Conservation (phyloP, 1,140 invertebrate species). For the Phocides pigmalion region DNA sequence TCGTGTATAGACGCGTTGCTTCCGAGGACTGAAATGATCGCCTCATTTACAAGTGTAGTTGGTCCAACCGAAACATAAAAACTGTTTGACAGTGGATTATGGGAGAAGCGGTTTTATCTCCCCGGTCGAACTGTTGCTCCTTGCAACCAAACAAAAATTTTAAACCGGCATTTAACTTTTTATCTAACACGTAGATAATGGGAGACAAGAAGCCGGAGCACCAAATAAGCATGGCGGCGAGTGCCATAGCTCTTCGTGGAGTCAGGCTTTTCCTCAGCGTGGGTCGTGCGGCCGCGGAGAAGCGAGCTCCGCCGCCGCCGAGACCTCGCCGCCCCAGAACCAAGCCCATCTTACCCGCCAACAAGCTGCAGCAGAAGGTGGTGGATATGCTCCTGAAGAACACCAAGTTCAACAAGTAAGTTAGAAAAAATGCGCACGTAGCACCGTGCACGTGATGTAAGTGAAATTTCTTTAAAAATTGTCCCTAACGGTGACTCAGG, state of each 20-base stretch:
- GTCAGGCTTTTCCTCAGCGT: slow-evolving; percentile 62
- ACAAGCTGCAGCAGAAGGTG: slow-evolving; percentile 52
- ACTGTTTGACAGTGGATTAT: too few relatives aligned
- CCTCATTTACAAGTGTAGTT: too few relatives aligned
- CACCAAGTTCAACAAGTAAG: slow-evolving; percentile 68
- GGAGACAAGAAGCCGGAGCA: slow-evolving; percentile 44
- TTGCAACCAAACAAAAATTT: too few relatives aligned
- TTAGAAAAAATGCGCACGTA: slow-evolving; percentile 2
- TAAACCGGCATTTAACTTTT: too few relatives aligned
- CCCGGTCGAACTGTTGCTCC: too few relatives aligned
- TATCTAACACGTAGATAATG: slow-evolving; percentile 41
- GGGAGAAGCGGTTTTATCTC: too few relatives aligned
- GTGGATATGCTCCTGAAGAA: slow-evolving; percentile 53
- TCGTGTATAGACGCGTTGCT: too few relatives aligned
- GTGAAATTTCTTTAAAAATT: too few relatives aligned
- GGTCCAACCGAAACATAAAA: too few relatives aligned
- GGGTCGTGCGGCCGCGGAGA: slow-evolving; percentile 50
- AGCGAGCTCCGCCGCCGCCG: slow-evolving; percentile 29
- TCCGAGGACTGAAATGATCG: too few relatives aligned
- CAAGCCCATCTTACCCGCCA: slow-evolving; percentile 48
- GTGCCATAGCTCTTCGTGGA: slow-evolving; percentile 65
- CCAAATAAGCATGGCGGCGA: slow-evolving; percentile 72
- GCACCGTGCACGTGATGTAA: too few relatives aligned
- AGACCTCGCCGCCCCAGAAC: slow-evolving; percentile 34
- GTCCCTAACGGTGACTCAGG: too few relatives aligned